Evolutionary conservation across 1,140 invertebrate species (phyloP).

Genomic region (Drosophila grimshawi): DNA sequence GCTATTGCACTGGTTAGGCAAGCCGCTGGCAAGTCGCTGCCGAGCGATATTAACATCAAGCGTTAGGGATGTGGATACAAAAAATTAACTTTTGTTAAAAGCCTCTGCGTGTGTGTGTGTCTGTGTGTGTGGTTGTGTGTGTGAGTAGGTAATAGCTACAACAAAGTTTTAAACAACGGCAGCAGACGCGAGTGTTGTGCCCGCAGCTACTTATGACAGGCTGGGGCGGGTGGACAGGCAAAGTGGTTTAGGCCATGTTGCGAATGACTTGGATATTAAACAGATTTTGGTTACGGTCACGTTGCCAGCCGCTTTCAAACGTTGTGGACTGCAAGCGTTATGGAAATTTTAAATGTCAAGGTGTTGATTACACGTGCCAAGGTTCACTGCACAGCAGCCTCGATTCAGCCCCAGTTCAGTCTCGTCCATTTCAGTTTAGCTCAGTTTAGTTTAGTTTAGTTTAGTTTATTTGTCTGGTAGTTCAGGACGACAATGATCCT

Average conservation of each 20-base stretch:
- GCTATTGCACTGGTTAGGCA: constrained; percentile 25
- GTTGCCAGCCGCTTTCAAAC: constrained; percentile 8
- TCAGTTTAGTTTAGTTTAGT: constrained; percentile 11
- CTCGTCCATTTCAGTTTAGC: constrained; percentile 9
- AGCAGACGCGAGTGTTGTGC: constrained; percentile 48
- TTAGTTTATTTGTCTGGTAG: constrained; percentile 2
- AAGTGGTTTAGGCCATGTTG: constrained; percentile 42
- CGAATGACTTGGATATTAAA: constrained; percentile 51
- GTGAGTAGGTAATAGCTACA: constrained; percentile 27
- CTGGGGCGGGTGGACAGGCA: neutral
- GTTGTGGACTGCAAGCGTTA: constrained; percentile 9
- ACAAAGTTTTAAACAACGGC: constrained; percentile 30
- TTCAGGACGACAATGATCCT: neutral
- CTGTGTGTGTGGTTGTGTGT: constrained; percentile 22
- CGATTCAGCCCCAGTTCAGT: neutral
- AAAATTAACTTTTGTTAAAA: constrained; percentile 62
- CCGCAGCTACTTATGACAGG: constrained; percentile 52
- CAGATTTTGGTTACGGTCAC: constrained; percentile 52
- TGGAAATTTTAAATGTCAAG: constrained; percentile 48
- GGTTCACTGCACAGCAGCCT: constrained; percentile 17
- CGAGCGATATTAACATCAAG: constrained; percentile 57
- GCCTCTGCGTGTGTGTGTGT: constrained; percentile 11
- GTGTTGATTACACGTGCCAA: constrained; percentile 66
- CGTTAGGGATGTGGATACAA: constrained; percentile 33
- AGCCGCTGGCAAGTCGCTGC: constrained; percentile 43